phyloP scores from a whole-genome alignment of 2,888 invertebrate genomes.

The Euproctis similis region DNA sequence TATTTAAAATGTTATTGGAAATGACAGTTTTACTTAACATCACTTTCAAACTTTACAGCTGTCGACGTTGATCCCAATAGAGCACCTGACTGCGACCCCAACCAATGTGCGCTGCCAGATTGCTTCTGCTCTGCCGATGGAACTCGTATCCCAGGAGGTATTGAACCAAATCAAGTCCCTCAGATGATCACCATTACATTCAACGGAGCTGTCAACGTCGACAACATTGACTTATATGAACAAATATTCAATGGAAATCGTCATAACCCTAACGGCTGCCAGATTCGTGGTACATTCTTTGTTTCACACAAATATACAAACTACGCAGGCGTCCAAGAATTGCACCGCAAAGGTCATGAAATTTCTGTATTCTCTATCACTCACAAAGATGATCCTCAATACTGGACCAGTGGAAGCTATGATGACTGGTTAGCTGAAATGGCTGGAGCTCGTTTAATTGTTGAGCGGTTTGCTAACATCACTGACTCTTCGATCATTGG shows the following conservation, averaged over 20 bases:
- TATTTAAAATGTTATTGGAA: no score
- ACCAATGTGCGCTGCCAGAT: constrained; percentile 91
- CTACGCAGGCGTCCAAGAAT: constrained; percentile 91
- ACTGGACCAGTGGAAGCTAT: constrained; percentile 91
- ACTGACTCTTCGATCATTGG: constrained; percentile 94
- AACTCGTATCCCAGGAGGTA: constrained; percentile 89
- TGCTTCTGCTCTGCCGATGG: constrained; percentile 96
- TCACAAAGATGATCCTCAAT: constrained; percentile 93
- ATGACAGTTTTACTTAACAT: no score
- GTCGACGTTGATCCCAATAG: constrained; percentile 93
- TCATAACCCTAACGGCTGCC: constrained; percentile 92
- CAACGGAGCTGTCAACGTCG: constrained; percentile 93
- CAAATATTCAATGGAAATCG: constrained; percentile 91
- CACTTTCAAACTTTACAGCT: constrained; percentile 70
- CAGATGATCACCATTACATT: constrained; percentile 96
- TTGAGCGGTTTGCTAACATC: constrained; percentile 93
- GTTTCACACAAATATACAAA: constrained; percentile 95
- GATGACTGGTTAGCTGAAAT: constrained; percentile 96
- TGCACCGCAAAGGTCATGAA: constrained; percentile 93
- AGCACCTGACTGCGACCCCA: constrained; percentile 92
- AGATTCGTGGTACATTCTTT: constrained; percentile 92
- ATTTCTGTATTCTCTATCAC: constrained; percentile 94
- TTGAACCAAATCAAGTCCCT: constrained; percentile 89
- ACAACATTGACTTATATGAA: constrained; percentile 94
- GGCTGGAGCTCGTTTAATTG: constrained; percentile 91